Base-by-base conservation (phyloP, 2,888 invertebrate genomes). In the Dione juno region DNA sequence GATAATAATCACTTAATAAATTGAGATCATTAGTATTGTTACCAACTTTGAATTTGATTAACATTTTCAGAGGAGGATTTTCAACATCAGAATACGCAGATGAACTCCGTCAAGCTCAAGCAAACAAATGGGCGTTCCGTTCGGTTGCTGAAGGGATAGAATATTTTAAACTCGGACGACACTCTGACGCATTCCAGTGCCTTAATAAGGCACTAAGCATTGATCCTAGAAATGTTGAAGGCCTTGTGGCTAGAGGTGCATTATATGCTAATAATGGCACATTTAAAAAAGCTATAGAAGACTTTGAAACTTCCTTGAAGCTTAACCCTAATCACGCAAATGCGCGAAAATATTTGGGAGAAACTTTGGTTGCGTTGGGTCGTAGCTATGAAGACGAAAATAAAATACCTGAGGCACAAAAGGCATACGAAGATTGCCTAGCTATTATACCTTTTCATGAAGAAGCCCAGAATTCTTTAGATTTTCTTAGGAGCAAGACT, bases 101-200 rank as follows among this genome's bases (percentile, higher is more conserved):
- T 79, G 97, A 97, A 86, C 93, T 99, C 78, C 95, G 98, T 72
- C 97, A 97, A 89, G 95, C 96, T 14, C 98, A 99, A 91, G 98
- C 98, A 61, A 97, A 97, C 86, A 97, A 97, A 88, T 98, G 98
- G 97, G 98, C 98, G 1, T 97, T 98, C 89, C 95, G 97, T 72
- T 96, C 96, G 83, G 98, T 99, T 35, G 97, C 98, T n/a, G 97
- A 98, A 88, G 99, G 99, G 35, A 98, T 99, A 80, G 97, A 97
- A 83, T 97, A 97, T 91, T 98, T 98, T 92, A 99, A 99, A 90
- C 96, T 96, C 58, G 98, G 98, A 57, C 95, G 97, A 79, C 98
- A 98, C 87, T 96, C 97, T 0, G 99, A 99, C 93, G 99, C 99
- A 48, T 97, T 98, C 90, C 98, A 98, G 85, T 98, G 98, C 84